Evolutionary conservation across 35 echinoderm and acorn worm genomes (phyloP).

Genomic region (Eucidaris tribuloides): DNA sequence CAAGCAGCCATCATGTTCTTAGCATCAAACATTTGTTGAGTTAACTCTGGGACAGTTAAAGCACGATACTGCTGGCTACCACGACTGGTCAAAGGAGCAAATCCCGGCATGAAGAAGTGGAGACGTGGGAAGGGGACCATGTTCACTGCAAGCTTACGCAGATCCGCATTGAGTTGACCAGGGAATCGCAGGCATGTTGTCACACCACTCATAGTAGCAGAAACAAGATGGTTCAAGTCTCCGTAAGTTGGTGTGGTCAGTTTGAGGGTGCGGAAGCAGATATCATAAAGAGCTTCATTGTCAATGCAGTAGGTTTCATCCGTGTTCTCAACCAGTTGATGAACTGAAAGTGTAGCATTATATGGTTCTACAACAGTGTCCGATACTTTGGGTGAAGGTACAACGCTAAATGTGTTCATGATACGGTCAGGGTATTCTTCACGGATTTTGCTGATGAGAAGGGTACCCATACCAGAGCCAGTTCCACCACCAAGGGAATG

Average conservation of each 20-base stretch:
- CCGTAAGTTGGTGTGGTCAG: slow-evolving; percentile 98
- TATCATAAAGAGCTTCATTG: slow-evolving; percentile 99
- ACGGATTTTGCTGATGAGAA: slow-evolving; percentile 95
- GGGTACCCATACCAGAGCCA: slow-evolving; percentile 91
- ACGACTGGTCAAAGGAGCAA: slow-evolving; percentile 85
- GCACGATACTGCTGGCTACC: slow-evolving; percentile 82
- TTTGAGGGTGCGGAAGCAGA: slow-evolving; percentile 98
- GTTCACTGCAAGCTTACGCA: slow-evolving; percentile 80
- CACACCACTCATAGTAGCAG: slow-evolving; percentile 98
- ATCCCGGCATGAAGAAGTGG: slow-evolving; percentile 94
- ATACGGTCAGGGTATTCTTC: slow-evolving; percentile 98
- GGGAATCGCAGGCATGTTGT: slow-evolving; percentile 92
- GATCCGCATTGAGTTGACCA: slow-evolving; percentile 77
- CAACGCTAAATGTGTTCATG: slow-evolving; percentile 99
- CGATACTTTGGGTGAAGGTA: slow-evolving; percentile 96
- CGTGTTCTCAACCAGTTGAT: slow-evolving; percentile 94
- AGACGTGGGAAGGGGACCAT: slow-evolving; percentile 92
- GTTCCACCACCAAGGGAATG: slow-evolving; percentile 90
- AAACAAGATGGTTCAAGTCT: slow-evolving; percentile 99
- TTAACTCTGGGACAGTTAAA: slow-evolving; percentile 69
- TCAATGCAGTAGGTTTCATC: slow-evolving; percentile 99
- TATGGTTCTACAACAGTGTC: slow-evolving; percentile 95
- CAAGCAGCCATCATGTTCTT: slow-evolving; percentile 99
- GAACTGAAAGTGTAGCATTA: slow-evolving; percentile 79
- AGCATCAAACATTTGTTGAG: slow-evolving; percentile 89